Evolutionary conservation across 2,888 invertebrate genomes (phyloP), one percentile per base, ranked within the genome.

Genomic region (Nemapogon koenigi): DNA sequence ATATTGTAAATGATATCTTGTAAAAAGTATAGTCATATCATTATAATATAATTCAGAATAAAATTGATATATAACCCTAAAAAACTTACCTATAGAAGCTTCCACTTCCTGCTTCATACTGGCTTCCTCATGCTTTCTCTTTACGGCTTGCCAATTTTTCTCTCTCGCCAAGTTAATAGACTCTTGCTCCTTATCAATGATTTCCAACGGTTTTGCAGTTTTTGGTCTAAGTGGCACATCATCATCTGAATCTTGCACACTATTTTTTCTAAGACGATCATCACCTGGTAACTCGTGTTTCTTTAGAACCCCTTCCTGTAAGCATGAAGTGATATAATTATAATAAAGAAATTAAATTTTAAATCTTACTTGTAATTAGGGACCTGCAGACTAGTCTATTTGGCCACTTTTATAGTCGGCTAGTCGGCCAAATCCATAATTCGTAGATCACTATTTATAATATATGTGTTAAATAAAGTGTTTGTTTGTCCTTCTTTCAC

Each of bases 91-190:
- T 49, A 79, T 73, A 22, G 79, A 62, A 28, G 76, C 62, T 47
- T 79, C 78, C 40, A 67, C 60, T 52, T 79, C 75, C 46, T 75
- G 79, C 43, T 65, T 72, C 55, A 69, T 79, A 48, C 72, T 79
- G 15, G 79, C 79, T 62, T 78, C 80, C 52, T 80, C 80, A 50
- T 80, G 80, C 64, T 80, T 79, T 47, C 80, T 63, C 46, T 80
- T 80, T 0, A 80, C 80, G 11, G 80, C 80, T 55, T 80, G 79
- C 80, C 80, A 80, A 56, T 79, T 80, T 50, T 78, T 75, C 55
- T 79, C 80, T 50, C 80, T 67, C 51, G 79, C 80, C 57, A 78
- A 69, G 48, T 80, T 79, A 54, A 80, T 79, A 40, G 79, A 79
- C 58, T 70, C 73, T 49, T 72, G 70, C 46, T 79, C 75, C 50